phyloP scores from a whole-genome alignment of 2,797 vertebrate species.

The Ataeniobius toweri region DNA sequence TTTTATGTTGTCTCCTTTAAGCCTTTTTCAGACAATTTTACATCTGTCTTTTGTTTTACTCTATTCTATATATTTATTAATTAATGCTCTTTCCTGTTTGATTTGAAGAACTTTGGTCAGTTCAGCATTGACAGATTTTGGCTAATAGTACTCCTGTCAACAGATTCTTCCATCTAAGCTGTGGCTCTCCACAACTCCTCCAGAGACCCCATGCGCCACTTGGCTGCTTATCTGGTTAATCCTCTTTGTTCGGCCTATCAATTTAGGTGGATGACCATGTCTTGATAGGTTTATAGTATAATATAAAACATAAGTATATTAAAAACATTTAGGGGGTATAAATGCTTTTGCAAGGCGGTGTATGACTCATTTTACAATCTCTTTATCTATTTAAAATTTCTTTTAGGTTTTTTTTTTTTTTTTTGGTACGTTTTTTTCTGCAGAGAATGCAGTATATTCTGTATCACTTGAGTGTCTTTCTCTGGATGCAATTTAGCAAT shows the following conservation, averaged over 20 bases:
- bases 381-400: background rate
- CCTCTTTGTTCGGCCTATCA: no score
- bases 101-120: background rate
- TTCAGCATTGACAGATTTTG: background rate
- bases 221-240: background rate
- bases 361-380: background rate
- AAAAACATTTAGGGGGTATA: background rate
- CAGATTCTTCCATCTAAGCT: background rate
- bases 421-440: background rate
- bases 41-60: background rate
- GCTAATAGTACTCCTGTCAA: no score
- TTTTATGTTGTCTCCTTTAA: background rate
- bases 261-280: no score
- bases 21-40: background rate
- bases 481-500: constrained; percentile 10
- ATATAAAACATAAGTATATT: no score
- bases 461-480: constrained; percentile 2
- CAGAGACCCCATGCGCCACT: background rate
- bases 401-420: background rate
- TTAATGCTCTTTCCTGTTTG: background rate
- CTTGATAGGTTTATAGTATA: background rate
- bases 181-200: background rate
- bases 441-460: constrained; percentile 8
- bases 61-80: background rate
- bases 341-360: background rate